Evolutionary conservation across 2,797 vertebrate species (phyloP).

Genomic region (Pseudochaenichthys georgianus): DNA sequence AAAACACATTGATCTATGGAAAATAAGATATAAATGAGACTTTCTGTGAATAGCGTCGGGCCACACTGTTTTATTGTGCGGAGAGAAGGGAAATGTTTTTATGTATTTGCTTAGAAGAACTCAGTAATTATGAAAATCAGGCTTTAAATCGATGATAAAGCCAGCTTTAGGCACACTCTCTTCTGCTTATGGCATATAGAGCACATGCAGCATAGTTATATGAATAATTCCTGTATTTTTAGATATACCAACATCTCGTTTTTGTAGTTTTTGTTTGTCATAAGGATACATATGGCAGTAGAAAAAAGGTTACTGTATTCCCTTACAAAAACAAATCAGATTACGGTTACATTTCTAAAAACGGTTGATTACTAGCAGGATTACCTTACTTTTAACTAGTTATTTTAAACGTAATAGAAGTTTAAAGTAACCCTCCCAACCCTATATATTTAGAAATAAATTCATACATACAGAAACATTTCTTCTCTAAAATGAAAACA

Average conservation of each 20-base stretch:
- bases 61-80: conserved; percentile 18
- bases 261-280: not conserved
- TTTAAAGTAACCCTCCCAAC: too few relatives aligned
- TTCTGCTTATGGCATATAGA: not conserved
- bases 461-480: not conserved
- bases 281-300: too few relatives aligned
- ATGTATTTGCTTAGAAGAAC: not conserved
- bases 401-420: too few relatives aligned
- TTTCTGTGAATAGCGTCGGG: conserved; percentile 9
- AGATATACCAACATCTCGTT: too few relatives aligned
- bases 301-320: not conserved
- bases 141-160: not conserved
- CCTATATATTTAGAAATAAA: not conserved
- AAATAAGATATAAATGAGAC: conserved; percentile 23
- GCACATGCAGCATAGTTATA: not conserved
- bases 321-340: not conserved
- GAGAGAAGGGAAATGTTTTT: not conserved
- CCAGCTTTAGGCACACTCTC: not conserved
- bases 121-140: conserved; percentile 12
- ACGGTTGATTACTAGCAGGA: too few relatives aligned
- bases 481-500: not conserved
- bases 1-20: conserved; percentile 35
- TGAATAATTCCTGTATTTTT: not conserved
- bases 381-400: too few relatives aligned
- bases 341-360: too few relatives aligned